A percentile compares a stretch with the other conserved stretches of the same genome.
These are phyloP conservation scores for Dasypogon diadema DNA, from an alignment of 2,888 invertebrate species.

Conservation along the genomic window DNA sequence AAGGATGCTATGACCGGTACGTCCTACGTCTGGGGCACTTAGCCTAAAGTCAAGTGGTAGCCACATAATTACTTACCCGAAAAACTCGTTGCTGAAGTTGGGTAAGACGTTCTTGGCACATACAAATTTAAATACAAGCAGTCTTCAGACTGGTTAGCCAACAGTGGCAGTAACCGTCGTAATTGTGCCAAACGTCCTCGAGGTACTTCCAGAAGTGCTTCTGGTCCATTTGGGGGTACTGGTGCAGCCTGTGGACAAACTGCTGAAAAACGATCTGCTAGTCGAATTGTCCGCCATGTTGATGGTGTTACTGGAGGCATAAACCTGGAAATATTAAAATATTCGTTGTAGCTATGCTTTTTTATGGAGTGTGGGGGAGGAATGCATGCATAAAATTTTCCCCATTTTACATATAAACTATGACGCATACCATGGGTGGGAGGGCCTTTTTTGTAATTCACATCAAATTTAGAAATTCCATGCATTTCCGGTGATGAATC, in stretches of 20 bases:
- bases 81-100: constrained; percentile 66
- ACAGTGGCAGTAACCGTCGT: constrained; percentile 83
- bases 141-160: constrained; percentile 96
- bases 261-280: constrained; percentile 85
- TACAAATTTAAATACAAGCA: constrained; percentile 97
- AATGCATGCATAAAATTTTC: too few relatives aligned
- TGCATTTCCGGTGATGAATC: too few relatives aligned
- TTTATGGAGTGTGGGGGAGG: too few relatives aligned
- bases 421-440: too few relatives aligned
- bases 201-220: constrained; percentile 79
- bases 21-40: neutral
- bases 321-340: constrained; percentile 72
- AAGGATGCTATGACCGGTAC: neutral
- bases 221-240: constrained; percentile 71
- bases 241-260: constrained; percentile 89
- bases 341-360: neutral
- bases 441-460: too few relatives aligned
- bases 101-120: constrained; percentile 75
- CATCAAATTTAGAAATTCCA: too few relatives aligned
- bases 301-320: constrained; percentile 96
- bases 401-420: too few relatives aligned
- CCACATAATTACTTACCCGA: constrained; percentile 41
- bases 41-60: neutral
- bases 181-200: constrained; percentile 86
- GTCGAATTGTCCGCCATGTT: constrained; percentile 84